A percentile compares a stretch with the other conserved stretches of the same genome.
Conservation (phyloP, 1,140 invertebrate species). For the Pollicipes pollicipes region DNA sequence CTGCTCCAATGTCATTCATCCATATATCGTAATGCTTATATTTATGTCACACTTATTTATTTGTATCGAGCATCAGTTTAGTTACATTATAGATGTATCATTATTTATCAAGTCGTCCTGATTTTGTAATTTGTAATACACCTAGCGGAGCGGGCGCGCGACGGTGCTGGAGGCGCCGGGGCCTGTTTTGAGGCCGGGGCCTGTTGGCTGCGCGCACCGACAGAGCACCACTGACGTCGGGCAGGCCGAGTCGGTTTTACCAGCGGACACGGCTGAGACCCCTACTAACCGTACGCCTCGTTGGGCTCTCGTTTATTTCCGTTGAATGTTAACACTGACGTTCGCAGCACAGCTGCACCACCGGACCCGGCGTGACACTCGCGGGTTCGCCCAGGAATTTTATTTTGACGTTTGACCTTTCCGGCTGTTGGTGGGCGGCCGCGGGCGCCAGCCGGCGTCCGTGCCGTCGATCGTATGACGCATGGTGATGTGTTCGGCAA, state of each 20-base stretch:
- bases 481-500: background rate
- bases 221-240: background rate
- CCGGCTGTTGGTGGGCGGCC: background rate
- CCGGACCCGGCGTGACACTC: background rate
- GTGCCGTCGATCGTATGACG: background rate
- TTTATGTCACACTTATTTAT: constrained; percentile 2
- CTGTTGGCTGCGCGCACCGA: too few species aligned
- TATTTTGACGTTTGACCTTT: background rate
- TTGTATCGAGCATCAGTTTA: constrained; percentile 2
- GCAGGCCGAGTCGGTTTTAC: background rate
- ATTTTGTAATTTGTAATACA: constrained; percentile 1
- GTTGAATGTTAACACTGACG: background rate
- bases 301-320: background rate
- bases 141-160: background rate
- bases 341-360: too few species aligned
- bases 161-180: too few species aligned
- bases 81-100: constrained; percentile 2
- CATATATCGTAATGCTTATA: constrained; percentile 2
- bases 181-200: background rate
- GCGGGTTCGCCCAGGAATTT: background rate
- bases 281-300: background rate
- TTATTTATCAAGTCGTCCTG: constrained; percentile 2
- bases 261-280: background rate
- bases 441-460: too few species aligned
- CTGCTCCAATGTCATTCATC: constrained; percentile 1